Base-by-base conservation (phyloP, 1,140 invertebrate genomes). In the Diorhabda sublineata region DNA sequence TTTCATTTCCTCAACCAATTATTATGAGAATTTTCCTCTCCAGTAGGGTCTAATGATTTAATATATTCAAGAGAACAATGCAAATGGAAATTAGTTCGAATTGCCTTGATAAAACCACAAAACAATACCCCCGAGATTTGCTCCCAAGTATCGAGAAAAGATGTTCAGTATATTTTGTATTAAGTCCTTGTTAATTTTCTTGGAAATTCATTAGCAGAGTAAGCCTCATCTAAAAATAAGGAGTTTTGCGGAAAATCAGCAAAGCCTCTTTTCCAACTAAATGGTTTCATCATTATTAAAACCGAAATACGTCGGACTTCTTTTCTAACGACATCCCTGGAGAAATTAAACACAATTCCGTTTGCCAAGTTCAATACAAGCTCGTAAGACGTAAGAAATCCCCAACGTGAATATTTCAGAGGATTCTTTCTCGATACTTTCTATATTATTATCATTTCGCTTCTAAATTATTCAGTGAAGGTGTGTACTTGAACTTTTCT, bases 201-300 rank as follows among this genome's bases (percentile, higher is more conserved):
- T 52, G 47, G n/a, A 52, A 52, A 52, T 52, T 52, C 47, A 52
- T 52, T 52, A 52, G 47, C 47, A n/a, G n/a, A 52, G 6, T 6
- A 52, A 52, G 47, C 47, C 47, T 52, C n/a, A 8, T 52, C 6
- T n/a, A 52, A n/a, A 52, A 52, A 52, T 52, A 52, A 52, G 6
- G 47, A 52, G 47, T 8, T 52, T 52, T 52, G 47, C n/a, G 47
- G 47, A 52, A 52, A 52, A 52, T 52, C 47, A 52, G 47, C 47
- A 52, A 52, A 52, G 47, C 47, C 47, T 41, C 59, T 61, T 5
- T 9, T 42, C 59, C 59, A 61, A 61, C 59, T 61, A 61, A 61
- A 41, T 61, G 42, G 11, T 43, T 61, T 26, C 59, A 61, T 61
- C 59, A 61, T 61, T 61, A 61, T 61, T 61, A 61, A 61, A 61